phyloP scores from a whole-genome alignment of 2,888 invertebrate species.

The Drosophila paranaensis region DNA sequence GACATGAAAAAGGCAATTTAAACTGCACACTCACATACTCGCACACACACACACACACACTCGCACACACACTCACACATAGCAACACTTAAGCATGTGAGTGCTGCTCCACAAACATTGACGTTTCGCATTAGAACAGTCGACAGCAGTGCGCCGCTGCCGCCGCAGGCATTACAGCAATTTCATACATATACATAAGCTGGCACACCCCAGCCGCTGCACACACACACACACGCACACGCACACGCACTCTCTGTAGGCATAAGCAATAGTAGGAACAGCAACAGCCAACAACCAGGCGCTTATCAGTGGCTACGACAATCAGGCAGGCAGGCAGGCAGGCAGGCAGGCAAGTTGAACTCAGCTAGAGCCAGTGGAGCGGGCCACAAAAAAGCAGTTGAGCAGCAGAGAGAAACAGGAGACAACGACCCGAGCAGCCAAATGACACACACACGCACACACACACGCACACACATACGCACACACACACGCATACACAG shows the following conservation, averaged over 20 bases:
- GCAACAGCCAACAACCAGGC: constrained; percentile 31
- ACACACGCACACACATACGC: constrained; percentile 17
- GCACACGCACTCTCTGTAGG: constrained; percentile 1
- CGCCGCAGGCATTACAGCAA: constrained; percentile 65
- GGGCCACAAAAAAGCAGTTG: constrained; percentile 41
- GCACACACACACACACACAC: background rate
- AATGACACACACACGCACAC: constrained; percentile 60
- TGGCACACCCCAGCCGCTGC: constrained; percentile 3
- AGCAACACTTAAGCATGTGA: constrained; percentile 34
- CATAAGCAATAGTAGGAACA: constrained; percentile 12
- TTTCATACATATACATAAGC: constrained; percentile 56
- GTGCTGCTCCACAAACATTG: constrained; percentile 42
- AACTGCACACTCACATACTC: constrained; percentile 30
- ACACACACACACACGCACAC: background rate
- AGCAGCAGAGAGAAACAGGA: constrained; percentile 43
- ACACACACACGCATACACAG: constrained; percentile 22
- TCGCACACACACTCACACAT: constrained; percentile 1
- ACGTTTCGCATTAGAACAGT: constrained; percentile 54
- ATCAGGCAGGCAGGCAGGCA: constrained; percentile 49
- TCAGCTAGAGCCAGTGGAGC: constrained; percentile 20
- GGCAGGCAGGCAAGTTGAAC: constrained; percentile 28
- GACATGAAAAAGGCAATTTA: constrained; percentile 71
- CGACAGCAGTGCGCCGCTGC: constrained; percentile 22
- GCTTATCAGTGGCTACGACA: constrained; percentile 71
- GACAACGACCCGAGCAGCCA: constrained; percentile 71